Evolutionary conservation across 2,888 invertebrate species (phyloP), one percentile per base, ranked within the genome.

Genomic region (Lypha dubia): DNA sequence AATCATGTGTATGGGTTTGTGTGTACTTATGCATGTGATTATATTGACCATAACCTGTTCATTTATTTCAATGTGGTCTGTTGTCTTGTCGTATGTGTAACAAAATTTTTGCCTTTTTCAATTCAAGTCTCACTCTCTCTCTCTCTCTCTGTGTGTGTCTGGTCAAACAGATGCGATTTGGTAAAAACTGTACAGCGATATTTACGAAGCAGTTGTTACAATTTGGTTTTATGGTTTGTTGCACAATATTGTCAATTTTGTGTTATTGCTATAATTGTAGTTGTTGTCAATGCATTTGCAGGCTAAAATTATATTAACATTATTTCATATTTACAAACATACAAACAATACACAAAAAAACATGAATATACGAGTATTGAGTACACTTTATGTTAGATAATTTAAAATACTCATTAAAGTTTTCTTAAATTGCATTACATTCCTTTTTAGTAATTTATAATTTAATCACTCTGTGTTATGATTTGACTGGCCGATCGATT

Each of bases 171-270:
- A 75, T 62, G 56, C 75, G 56, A 38, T 75, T 75, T 70, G 60
- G 32, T 60, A 38, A 58, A 60, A 15, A 67, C 67, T 67, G 73
- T 74, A 74, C n/a, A n/a, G n/a, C 41, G 44, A 22, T 41, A 63
- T 56, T 70, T 63, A 28, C 38, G 51, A 22, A 74, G 51, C 80
- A 81, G 68, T 62, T 81, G 80, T 68, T 75, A 62, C 74, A 62
- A 53, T 75, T 75, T 20, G 74, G 75, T 81, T 81, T 81, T 56
- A 75, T 81, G 75, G 81, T 81, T 80, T 75, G 68, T 46, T 70
- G 63, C 62, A 81, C 62, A 81, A 81, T 81, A 75, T 81, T 70
- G 81, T 28, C 24, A 56, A 46, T 56, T 62, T 75, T 44, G 5
- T 62, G 20, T 63, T 51, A 44, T 56, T 46, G 3, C 20, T 35